A percentile compares a stretch with the other conserved stretches of the same genome.
These are phyloP conservation scores for Psilanteris sp. DNA, from an alignment of 1,140 invertebrate genomes.

Conservation along the genomic window DNA sequence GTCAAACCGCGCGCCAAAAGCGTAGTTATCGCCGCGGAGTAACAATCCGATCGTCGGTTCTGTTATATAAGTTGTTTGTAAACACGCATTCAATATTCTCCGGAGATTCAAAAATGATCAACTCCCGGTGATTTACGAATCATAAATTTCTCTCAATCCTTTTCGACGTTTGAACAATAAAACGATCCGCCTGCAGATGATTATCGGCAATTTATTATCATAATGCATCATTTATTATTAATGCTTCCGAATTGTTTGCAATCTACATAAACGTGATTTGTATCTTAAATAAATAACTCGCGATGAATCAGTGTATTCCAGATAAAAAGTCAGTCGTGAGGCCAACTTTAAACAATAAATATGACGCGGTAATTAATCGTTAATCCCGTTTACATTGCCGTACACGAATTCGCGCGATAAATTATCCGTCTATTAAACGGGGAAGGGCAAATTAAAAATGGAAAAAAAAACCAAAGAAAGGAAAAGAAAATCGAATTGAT, in stretches of 20 bases:
- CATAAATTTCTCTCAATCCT: constrained; percentile 4
- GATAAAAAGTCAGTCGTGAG: constrained; percentile 21
- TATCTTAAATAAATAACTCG: constrained; percentile 41
- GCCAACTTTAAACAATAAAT: constrained; percentile 20
- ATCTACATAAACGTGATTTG: constrained; percentile 41
- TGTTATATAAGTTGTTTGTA: constrained; percentile 4
- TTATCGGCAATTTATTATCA: constrained; percentile 25
- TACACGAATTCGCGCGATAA: constrained; percentile 1
- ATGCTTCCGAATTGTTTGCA: constrained; percentile 42
- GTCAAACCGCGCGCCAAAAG: too few species aligned
- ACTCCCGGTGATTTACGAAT: constrained; percentile 10
- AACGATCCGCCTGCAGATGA: constrained; percentile 1
- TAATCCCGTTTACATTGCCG: not conserved
- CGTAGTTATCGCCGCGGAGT: too few species aligned
- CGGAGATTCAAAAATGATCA: not conserved
- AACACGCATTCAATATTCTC: not conserved
- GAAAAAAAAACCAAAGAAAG: too few species aligned
- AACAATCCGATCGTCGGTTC: too few species aligned
- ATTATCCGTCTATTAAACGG: not conserved
- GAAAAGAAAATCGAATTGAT: not conserved
- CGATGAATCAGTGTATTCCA: constrained; percentile 22
- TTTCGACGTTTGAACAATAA: constrained; percentile 6
- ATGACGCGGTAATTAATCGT: constrained; percentile 24
- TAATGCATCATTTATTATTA: constrained; percentile 19
- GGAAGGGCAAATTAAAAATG: too few species aligned